phyloP scores from a whole-genome alignment of 2,113 vertebrate species.

The Lamprotornis superbus region DNA sequence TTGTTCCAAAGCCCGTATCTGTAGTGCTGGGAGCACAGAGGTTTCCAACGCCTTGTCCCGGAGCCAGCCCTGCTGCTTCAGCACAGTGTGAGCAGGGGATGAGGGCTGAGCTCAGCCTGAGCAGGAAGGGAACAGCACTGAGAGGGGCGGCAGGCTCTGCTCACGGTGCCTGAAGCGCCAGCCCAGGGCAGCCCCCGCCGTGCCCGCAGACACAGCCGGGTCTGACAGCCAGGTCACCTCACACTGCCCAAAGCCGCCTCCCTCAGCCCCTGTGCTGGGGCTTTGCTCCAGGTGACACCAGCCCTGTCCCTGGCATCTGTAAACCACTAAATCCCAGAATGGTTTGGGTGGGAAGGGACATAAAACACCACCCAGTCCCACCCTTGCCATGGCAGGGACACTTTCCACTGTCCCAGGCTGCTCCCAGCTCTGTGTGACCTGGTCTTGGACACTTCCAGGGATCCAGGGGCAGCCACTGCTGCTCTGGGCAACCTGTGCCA shows the following conservation, averaged over 20 bases:
- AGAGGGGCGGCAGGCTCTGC: accelerated
- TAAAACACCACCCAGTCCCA: background rate
- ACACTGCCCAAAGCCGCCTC: background rate
- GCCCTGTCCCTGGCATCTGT: background rate
- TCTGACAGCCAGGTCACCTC: accelerated
- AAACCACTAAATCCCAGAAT: background rate
- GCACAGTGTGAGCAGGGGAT: background rate
- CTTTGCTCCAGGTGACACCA: background rate
- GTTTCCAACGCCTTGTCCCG: background rate
- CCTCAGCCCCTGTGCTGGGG: background rate
- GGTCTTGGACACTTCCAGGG: background rate
- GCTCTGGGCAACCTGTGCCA: accelerated
- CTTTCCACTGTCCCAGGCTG: accelerated
- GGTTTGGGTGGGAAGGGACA: background rate
- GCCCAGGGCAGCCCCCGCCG: background rate
- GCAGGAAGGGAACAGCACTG: background rate
- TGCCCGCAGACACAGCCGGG: background rate
- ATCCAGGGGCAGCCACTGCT: background rate
- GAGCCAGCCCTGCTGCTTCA: background rate
- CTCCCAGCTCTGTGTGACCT: accelerated
- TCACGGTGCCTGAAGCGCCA: accelerated
- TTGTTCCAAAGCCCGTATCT: background rate
- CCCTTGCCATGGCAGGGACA: background rate
- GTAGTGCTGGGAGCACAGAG: background rate
- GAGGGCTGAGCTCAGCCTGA: background rate